phyloP scores from a whole-genome alignment of 2,797 vertebrate genomes.

The Florisuga fusca region DNA sequence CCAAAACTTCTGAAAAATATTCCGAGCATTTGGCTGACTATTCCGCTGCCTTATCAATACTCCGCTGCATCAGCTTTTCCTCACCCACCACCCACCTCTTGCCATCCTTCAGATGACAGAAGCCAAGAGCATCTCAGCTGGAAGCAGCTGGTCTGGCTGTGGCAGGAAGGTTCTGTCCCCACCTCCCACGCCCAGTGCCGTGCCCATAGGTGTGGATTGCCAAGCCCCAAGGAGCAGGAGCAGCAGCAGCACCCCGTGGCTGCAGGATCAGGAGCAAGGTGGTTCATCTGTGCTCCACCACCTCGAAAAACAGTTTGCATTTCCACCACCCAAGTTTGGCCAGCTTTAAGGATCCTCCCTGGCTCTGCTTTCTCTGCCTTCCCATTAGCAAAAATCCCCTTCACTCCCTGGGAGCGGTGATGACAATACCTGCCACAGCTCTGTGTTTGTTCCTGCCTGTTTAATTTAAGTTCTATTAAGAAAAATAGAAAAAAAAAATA shows the following conservation, averaged over 20 bases:
- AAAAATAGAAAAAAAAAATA: neutral
- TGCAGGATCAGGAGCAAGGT: rapidly evolving
- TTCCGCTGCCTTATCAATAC: neutral
- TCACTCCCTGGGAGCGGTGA: rapidly evolving
- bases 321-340: neutral
- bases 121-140: constrained; percentile 16
- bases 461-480: neutral
- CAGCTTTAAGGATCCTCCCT: neutral
- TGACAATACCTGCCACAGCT: neutral
- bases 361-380: neutral
- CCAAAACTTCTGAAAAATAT: constrained; percentile 6
- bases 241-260: neutral
- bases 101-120: constrained; percentile 16
- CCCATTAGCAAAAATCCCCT: neutral
- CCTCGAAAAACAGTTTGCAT: neutral
- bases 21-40: neutral
- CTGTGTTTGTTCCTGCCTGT: neutral
- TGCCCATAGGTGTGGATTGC: rapidly evolving
- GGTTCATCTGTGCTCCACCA: neutral
- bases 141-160: constrained; percentile 9
- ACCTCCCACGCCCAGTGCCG: rapidly evolving
- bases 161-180: neutral
- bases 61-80: neutral
- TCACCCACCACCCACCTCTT: neutral
- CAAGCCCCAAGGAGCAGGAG: neutral